A percentile compares a stretch with the other conserved stretches of the same genome.
Evolutionary conservation across 2,113 vertebrate species (phyloP).

Genomic region (Lagopus leucura): DNA sequence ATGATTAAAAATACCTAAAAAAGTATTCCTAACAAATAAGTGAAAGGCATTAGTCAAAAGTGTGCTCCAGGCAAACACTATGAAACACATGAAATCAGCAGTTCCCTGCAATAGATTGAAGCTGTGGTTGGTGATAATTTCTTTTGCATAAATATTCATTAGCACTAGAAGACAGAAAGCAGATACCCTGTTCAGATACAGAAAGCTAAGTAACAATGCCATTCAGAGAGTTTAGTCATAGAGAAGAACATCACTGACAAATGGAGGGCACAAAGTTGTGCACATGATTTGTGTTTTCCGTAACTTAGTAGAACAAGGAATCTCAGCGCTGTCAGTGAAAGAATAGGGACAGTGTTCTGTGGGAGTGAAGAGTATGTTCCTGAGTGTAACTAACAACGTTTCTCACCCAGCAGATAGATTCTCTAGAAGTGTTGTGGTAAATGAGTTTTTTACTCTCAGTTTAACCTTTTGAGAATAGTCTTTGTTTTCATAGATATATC

Average conservation of each 20-base stretch:
- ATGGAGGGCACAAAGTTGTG: not conserved
- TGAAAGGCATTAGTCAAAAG: not conserved
- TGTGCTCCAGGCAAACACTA: not conserved
- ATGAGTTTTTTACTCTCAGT: not conserved
- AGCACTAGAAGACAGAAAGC: not conserved
- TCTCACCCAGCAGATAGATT: not conserved
- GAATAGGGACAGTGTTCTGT: not conserved
- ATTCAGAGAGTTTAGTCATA: not conserved
- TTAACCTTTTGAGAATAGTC: not conserved
- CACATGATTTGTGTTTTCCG: not conserved
- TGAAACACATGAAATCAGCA: not conserved
- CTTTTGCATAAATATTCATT: not conserved
- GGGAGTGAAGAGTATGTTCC: not conserved
- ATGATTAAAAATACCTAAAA: not conserved
- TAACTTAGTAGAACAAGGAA: not conserved
- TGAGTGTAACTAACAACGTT: not conserved
- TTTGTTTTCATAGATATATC: not conserved
- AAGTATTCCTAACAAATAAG: not conserved
- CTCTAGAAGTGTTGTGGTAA: not conserved
- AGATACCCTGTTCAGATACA: not conserved
- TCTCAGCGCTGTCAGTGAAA: not conserved
- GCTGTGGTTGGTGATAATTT: not conserved
- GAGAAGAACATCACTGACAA: not conserved
- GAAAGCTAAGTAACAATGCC: not conserved
- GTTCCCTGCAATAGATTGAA: not conserved